These are phyloP conservation scores for Heliconius ethilla DNA, from an alignment of 2,888 invertebrate genomes.

Conservation along the genomic window DNA sequence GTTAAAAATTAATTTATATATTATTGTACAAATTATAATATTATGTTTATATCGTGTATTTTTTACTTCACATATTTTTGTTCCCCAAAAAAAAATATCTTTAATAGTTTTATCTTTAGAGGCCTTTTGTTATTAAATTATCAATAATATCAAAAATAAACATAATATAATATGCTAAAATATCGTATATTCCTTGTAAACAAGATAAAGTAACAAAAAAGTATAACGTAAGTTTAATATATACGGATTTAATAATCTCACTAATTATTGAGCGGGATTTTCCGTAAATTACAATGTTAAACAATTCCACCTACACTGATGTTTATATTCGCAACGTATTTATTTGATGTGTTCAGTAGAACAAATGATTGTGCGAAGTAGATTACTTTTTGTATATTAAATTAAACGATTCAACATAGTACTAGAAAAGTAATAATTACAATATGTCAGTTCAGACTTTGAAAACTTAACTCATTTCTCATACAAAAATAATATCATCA, in stretches of 20 bases:
- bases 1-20: too few species aligned
- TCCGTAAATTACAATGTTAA: slow-evolving; percentile 23
- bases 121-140: too few species aligned
- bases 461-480: too few species aligned
- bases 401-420: background rate
- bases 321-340: background rate
- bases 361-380: background rate
- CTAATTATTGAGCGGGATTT: slow-evolving; percentile 32
- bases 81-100: too few species aligned
- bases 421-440: too few species aligned
- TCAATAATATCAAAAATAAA: too few species aligned
- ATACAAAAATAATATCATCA: too few species aligned
- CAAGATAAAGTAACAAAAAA: background rate
- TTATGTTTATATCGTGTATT: too few species aligned
- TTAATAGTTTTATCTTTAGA: too few species aligned
- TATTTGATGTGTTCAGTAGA: slow-evolving; percentile 2
- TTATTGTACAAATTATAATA: too few species aligned
- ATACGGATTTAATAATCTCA: slow-evolving; percentile 11
- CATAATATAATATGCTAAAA: background rate
- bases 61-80: too few species aligned
- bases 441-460: too few species aligned
- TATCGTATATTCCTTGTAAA: background rate
- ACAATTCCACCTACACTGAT: slow-evolving; percentile 24
- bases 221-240: background rate
- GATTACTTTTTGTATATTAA: background rate